Percentiles rank a stretch among this genome's conserved stretches.
Conservation (phyloP, 2,113 vertebrate species). For the Genyomyrus donnyi region DNA sequence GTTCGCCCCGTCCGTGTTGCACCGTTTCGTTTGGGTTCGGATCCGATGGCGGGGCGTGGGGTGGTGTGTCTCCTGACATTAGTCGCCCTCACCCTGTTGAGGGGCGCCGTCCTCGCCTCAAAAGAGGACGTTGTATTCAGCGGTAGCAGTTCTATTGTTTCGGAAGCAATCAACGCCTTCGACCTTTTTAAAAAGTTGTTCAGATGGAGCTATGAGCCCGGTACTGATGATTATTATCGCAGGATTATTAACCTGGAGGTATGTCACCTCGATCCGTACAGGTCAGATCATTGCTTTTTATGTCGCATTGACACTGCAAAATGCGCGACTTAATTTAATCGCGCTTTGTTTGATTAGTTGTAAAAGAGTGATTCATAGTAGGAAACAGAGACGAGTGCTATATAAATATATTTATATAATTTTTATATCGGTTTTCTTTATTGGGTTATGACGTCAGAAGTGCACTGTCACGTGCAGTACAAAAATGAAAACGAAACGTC, state of each 20-base stretch:
- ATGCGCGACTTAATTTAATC: neutral
- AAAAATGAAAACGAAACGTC: neutral
- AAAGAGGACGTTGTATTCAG: neutral
- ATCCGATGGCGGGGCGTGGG: neutral
- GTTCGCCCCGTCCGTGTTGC: neutral
- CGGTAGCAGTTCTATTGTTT: neutral
- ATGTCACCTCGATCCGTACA: neutral
- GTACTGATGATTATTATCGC: conserved; percentile 25
- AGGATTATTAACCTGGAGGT: conserved; percentile 38
- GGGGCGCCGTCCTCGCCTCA: neutral
- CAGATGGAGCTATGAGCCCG: conserved; percentile 21
- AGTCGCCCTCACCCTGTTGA: neutral
- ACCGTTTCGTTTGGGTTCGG: neutral
- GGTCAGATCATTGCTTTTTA: neutral
- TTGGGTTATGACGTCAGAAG: neutral
- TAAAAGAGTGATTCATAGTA: neutral
- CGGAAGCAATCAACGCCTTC: conserved; percentile 19
- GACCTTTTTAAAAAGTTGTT: conserved; percentile 25
- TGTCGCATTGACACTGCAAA: neutral
- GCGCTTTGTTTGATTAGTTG: neutral
- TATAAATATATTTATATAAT: neutral
- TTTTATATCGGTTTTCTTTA: neutral
- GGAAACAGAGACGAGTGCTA: neutral
- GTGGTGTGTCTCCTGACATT: neutral
- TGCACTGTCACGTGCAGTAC: neutral